These are phyloP conservation scores for Cerceris ruficornis DNA, from an alignment of 2,888 invertebrate genomes.

Conservation along the genomic window DNA sequence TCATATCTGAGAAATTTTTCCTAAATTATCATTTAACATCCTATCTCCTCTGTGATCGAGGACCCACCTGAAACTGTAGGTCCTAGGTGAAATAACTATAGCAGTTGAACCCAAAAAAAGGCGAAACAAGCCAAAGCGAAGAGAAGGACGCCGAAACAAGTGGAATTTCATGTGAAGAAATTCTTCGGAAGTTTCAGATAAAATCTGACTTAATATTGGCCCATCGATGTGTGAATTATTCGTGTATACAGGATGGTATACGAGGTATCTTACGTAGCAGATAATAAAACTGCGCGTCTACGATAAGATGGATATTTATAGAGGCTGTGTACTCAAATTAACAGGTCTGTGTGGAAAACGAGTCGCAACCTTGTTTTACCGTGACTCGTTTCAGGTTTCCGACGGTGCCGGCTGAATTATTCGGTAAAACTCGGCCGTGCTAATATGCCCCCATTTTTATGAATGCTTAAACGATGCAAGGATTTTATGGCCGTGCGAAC, in stretches of 20 bases:
- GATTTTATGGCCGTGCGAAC: not conserved
- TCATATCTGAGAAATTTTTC: too few relatives aligned
- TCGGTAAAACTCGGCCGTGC: conserved; percentile 3
- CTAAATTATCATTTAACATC: too few relatives aligned
- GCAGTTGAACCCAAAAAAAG: too few relatives aligned
- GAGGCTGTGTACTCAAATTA: conserved; percentile 59
- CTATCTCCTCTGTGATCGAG: too few relatives aligned
- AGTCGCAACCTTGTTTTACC: conserved; percentile 60
- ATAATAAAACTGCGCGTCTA: not conserved
- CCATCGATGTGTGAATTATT: too few relatives aligned
- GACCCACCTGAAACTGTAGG: too few relatives aligned
- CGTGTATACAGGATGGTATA: not conserved
- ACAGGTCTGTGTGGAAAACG: conserved; percentile 66
- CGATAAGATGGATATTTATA: conserved; percentile 18
- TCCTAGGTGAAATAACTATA: too few relatives aligned
- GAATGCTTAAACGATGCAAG: conserved; percentile 1
- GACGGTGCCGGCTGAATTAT: conserved; percentile 9
- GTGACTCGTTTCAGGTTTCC: conserved; percentile 57
- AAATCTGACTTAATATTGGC: too few relatives aligned
- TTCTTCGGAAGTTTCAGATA: too few relatives aligned
- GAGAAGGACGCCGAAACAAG: too few relatives aligned
- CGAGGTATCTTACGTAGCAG: not conserved
- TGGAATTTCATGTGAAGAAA: too few relatives aligned
- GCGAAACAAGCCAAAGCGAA: too few relatives aligned
- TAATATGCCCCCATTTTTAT: conserved; percentile 16